These are phyloP conservation scores for Dromaius novaehollandiae DNA, from an alignment of 2,113 vertebrate genomes.

Conservation along the genomic window DNA sequence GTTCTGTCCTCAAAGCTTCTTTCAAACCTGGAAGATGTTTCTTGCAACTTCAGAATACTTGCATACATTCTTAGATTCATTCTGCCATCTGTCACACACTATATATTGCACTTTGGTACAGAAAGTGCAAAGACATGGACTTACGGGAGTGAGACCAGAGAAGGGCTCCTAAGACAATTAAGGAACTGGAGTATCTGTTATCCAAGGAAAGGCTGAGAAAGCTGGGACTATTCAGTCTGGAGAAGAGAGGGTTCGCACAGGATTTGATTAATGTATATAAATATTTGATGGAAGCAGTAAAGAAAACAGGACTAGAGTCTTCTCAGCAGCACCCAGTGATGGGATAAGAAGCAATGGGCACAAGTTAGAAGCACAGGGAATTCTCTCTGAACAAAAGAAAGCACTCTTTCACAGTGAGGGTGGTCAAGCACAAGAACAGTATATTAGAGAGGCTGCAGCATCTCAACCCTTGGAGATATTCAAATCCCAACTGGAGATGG, in stretches of 20 bases:
- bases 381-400: no score
- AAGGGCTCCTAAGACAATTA: not conserved
- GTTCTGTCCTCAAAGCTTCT: not conserved
- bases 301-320: not conserved
- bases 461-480: not conserved
- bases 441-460: not conserved
- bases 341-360: no score
- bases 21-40: not conserved
- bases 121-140: not conserved
- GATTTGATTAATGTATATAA: not conserved
- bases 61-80: not conserved
- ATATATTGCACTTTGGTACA: accelerated
- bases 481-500: not conserved
- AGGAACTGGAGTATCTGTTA: not conserved
- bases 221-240: not conserved
- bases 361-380: not conserved
- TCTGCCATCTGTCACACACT: accelerated
- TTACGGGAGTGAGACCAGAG: not conserved
- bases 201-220: not conserved
- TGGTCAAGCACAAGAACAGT: not conserved
- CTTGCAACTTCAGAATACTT: not conserved
- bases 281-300: not conserved
- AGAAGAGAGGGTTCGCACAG: not conserved
- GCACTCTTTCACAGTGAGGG: no score
- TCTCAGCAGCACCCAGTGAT: not conserved